Conservation (phyloP, 2,113 vertebrate species). For the Chloroceryle aenea region DNA sequence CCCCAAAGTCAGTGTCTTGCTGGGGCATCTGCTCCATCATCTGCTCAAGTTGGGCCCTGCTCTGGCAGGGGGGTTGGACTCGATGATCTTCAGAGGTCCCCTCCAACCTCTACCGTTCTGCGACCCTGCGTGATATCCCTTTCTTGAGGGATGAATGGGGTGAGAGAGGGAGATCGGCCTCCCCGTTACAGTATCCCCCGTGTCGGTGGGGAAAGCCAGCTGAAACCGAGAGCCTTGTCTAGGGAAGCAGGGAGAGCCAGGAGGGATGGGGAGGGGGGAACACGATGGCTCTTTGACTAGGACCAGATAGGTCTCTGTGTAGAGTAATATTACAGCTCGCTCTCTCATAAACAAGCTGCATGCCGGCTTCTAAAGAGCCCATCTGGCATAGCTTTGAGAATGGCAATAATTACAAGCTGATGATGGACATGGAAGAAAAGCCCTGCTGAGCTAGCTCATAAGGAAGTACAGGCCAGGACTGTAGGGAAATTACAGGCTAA, state of each 20-base stretch:
- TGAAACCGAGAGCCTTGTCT: background rate
- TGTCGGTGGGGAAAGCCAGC: background rate
- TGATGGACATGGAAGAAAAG: conserved; percentile 84
- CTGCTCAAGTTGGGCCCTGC: too few relatives aligned
- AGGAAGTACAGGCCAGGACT: conserved; percentile 83
- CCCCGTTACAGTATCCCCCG: background rate
- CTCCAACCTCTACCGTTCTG: too few relatives aligned
- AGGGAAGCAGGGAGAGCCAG: background rate
- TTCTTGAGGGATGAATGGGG: background rate
- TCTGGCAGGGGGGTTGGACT: too few relatives aligned
- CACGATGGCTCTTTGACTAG: conserved; percentile 68
- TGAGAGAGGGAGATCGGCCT: background rate
- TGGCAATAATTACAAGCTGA: conserved; percentile 89
- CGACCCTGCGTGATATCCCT: background rate
- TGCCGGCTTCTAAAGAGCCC: conserved; percentile 82
- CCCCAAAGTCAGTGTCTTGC: background rate
- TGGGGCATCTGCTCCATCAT: background rate
- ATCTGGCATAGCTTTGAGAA: conserved; percentile 87
- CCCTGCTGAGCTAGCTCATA: conserved; percentile 81
- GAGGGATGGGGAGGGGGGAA: conserved; percentile 2
- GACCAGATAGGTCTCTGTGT: conserved; percentile 79
- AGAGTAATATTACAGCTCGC: conserved; percentile 80
- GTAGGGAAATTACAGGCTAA: conserved; percentile 86
- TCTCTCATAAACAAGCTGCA: conserved; percentile 81
- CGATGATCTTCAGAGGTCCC: too few relatives aligned